Percentiles rank a stretch among this genome's conserved stretches.
Conservation (phyloP, 2,888 invertebrate genomes). For the Pheosia tremula region DNA sequence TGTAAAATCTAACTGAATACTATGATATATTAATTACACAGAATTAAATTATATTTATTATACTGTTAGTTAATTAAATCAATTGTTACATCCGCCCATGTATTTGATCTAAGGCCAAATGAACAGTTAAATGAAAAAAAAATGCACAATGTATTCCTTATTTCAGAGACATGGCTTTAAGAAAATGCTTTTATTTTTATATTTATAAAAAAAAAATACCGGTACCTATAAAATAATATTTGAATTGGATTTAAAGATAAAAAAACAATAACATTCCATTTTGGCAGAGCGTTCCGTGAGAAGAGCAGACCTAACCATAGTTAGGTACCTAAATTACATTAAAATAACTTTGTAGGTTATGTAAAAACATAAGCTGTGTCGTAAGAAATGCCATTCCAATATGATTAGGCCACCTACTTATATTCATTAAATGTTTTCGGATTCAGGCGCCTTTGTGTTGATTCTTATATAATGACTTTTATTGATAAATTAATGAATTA, state of each 20-base stretch:
- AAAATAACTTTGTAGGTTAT: not conserved
- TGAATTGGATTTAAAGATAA: too few species aligned
- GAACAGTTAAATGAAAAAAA: too few species aligned
- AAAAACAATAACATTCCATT: too few species aligned
- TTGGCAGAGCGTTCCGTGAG: too few species aligned
- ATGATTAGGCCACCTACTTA: constrained; percentile 4
- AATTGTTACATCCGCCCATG: constrained; percentile 1
- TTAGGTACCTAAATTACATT: too few species aligned
- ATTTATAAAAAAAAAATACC: too few species aligned
- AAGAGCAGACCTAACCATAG: too few species aligned
- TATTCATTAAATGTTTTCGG: constrained; percentile 5
- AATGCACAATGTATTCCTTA: too few species aligned
- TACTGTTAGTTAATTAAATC: not conserved
- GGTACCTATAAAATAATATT: too few species aligned
- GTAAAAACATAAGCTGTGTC: not conserved
- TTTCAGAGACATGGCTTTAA: too few species aligned
- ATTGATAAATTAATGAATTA: constrained; percentile 3
- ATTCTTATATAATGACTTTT: not conserved
- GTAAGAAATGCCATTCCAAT: constrained; percentile 9
- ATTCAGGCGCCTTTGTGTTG: constrained; percentile 18
- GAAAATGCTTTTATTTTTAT: too few species aligned
- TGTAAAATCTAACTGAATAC: not conserved
- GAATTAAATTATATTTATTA: constrained; percentile 17
- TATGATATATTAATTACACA: not conserved
- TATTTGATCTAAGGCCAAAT: not conserved